A percentile compares a stretch with the other conserved stretches of the same genome.
Evolutionary conservation across 1,140 invertebrate genomes (phyloP).

Genomic region (Galleria mellonella): DNA sequence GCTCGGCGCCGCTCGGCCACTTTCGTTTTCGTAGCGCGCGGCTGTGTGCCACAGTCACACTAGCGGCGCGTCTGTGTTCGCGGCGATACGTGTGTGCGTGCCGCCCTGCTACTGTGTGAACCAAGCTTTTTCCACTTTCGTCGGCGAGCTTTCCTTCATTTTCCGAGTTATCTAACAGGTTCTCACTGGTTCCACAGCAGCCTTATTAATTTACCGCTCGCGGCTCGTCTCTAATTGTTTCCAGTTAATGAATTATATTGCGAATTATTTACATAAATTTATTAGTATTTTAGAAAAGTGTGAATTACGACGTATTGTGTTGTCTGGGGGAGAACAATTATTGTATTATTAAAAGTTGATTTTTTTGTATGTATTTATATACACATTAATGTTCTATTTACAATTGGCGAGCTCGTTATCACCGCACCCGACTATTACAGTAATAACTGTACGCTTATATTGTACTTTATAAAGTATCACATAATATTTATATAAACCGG

Average conservation of each 20-base stretch:
- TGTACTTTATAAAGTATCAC: background rate
- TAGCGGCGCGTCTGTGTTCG: constrained; percentile 15
- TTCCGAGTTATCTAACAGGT: constrained; percentile 60
- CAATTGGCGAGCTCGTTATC: too few species aligned
- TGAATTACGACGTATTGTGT: too few species aligned
- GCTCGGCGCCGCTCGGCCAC: constrained; percentile 60
- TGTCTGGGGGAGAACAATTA: too few species aligned
- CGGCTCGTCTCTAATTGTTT: constrained; percentile 9
- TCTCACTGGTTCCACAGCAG: constrained; percentile 44
- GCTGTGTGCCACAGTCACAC: constrained; percentile 36
- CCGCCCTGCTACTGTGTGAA: constrained; percentile 22
- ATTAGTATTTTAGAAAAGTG: too few species aligned
- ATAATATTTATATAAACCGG: constrained; percentile 21
- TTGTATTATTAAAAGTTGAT: too few species aligned
- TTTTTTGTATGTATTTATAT: too few species aligned
- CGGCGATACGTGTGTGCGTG: constrained; percentile 41
- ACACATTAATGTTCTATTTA: too few species aligned
- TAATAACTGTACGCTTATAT: too few species aligned
- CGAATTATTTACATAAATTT: background rate
- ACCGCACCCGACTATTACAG: too few species aligned
- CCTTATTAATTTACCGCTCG: constrained; percentile 13
- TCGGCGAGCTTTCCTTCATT: constrained; percentile 65
- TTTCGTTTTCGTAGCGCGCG: constrained; percentile 66
- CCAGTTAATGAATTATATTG: constrained; percentile 1
- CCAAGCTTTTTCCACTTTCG: constrained; percentile 64